Base-by-base conservation (phyloP, 1,140 invertebrate genomes). In the Cydia strobilella region DNA sequence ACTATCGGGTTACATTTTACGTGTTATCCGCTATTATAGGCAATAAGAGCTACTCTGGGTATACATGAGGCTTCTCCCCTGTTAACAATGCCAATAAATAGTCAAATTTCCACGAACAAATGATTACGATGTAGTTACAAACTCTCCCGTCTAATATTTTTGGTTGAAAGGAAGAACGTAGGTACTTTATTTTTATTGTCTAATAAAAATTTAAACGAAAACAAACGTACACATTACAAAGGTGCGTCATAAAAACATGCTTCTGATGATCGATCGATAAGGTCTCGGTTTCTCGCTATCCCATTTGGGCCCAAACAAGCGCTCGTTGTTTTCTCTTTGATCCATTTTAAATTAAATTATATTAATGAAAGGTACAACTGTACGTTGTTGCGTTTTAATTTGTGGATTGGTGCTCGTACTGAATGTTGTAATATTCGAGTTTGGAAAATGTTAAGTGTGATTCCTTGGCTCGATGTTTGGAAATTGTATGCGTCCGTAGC, bases 251-350 rank as follows among this genome's bases (percentile, higher is more conserved):
- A 23, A 59, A 59, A 59, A 59, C 20, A 59, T 59, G 54, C 18
- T 59, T 23, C 18, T 23, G 54, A 23, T 59, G 54, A 59, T 59
- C 54, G 54, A 59, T 59, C 54, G 54, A 59, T 59, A 23, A 59
- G 18, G 54, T 23, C 54, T 59, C 54, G 18, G 54, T 59, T 1
- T 59, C 54, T 59, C 54, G 9, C 23, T 59, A 59, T 23, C 4
- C 54, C 20, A 3, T 23, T 59, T 59, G n/a, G 18, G 20, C 54
- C 54, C 18, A 59, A 59, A 23, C 18, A 7, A 6, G 9, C 51
- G 3, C 15, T 48, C 45, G 3, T n/a, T 54, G 51, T 18, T 54
- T 54, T 18, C 35, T 15, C 12, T 48, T 13, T 15, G n/a, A 51
- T 51, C 48, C 48, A 51, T 51, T 51, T 51, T 51, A 51, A 51